Evolutionary conservation across 2,888 invertebrate species (phyloP).

Genomic region (Pelosia muscerda): DNA sequence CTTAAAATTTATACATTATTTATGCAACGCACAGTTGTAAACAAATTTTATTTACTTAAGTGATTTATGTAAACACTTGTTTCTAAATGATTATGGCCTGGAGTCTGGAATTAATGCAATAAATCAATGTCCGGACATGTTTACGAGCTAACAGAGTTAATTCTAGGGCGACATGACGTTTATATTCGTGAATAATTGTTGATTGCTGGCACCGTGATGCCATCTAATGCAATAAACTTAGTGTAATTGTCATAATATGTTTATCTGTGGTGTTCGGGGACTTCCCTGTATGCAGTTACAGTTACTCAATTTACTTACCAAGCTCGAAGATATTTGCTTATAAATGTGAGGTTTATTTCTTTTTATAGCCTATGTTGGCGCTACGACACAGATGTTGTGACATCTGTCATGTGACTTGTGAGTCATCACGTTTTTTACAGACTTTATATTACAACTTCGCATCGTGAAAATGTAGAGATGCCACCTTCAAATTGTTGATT

Average conservation of each 20-base stretch:
- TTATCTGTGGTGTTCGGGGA: conserved; percentile 37
- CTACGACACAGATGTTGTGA: conserved; percentile 18
- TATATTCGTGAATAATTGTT: conserved; percentile 85
- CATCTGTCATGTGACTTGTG: no score
- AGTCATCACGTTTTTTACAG: conserved; percentile 21
- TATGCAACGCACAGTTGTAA: conserved; percentile 38
- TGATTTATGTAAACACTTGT: conserved; percentile 71
- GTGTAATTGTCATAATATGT: conserved; percentile 50
- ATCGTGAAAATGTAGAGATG: conserved; percentile 13
- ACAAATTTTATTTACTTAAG: conserved; percentile 55
- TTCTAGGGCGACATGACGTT: conserved; percentile 84
- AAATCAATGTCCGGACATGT: conserved; percentile 85
- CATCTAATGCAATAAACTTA: conserved; percentile 57
- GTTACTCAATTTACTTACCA: conserved; percentile 8
- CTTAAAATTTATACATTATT: conserved; percentile 36
- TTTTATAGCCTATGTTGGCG: conserved; percentile 13
- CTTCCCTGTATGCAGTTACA: conserved; percentile 10
- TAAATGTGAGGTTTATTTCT: conserved; percentile 18
- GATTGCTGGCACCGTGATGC: conserved; percentile 66
- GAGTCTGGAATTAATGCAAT: conserved; percentile 80
- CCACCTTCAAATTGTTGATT: not conserved
- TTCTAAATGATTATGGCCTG: conserved; percentile 74
- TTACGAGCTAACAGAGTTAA: conserved; percentile 86
- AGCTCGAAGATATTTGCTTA: conserved; percentile 15
- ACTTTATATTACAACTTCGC: conserved; percentile 18